Percentiles rank a stretch among this genome's conserved stretches.
Conservation (phyloP, 2,888 invertebrate genomes). For the Polyommatus icarus region DNA sequence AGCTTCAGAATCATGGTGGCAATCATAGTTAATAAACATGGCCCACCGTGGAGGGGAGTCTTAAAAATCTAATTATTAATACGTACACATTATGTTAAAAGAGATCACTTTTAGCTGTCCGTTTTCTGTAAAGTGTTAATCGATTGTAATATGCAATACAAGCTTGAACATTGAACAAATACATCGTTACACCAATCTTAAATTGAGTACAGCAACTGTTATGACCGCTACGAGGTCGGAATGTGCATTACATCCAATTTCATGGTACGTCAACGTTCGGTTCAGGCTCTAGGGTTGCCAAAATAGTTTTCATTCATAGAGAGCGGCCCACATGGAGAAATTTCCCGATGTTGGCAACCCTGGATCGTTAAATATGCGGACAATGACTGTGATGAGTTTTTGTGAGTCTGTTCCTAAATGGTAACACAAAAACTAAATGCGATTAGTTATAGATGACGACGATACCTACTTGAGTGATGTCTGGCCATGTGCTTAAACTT, state of each 20-base stretch:
- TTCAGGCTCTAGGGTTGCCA: constrained; percentile 32
- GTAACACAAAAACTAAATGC: neutral
- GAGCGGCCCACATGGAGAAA: neutral
- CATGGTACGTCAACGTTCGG: constrained; percentile 38
- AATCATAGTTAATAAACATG: too few species aligned
- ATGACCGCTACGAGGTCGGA: constrained; percentile 38
- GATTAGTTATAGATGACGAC: neutral
- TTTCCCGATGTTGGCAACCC: neutral
- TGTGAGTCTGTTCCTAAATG: neutral
- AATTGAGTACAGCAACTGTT: constrained; percentile 19
- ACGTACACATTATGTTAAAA: too few species aligned
- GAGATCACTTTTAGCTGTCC: neutral
- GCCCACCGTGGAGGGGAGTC: too few species aligned
- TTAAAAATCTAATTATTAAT: too few species aligned
- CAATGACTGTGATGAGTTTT: constrained; percentile 1
- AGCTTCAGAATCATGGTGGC: too few species aligned
- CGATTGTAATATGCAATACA: neutral
- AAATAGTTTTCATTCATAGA: neutral
- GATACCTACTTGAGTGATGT: too few species aligned
- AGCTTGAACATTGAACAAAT: neutral
- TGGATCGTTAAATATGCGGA: neutral
- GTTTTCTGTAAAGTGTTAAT: neutral
- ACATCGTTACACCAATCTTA: neutral
- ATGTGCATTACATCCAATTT: constrained; percentile 40
- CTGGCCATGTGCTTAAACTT: too few species aligned